A percentile compares a stretch with the other conserved stretches of the same genome.
These are phyloP conservation scores for Tinamus major DNA, from an alignment of 2,797 vertebrate genomes.

Conservation along the genomic window DNA sequence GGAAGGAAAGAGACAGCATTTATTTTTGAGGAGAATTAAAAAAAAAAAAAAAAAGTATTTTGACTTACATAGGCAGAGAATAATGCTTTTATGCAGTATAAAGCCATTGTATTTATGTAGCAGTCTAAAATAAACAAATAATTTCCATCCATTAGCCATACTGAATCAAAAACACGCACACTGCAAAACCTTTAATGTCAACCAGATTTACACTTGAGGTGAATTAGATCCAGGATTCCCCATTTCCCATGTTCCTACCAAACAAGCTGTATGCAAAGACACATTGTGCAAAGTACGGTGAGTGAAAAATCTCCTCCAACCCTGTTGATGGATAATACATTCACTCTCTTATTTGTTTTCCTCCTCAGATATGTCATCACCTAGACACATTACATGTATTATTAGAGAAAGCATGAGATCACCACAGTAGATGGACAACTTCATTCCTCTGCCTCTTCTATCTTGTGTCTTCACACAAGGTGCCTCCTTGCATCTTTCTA, in stretches of 20 bases:
- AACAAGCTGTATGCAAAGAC: slow-evolving; percentile 21
- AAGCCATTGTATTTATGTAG: background rate
- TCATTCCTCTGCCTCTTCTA: background rate
- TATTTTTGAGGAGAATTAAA: background rate
- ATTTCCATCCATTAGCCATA: slow-evolving; percentile 52
- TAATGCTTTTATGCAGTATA: background rate
- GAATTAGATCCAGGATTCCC: slow-evolving; percentile 28
- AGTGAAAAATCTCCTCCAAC: background rate
- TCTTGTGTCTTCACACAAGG: background rate
- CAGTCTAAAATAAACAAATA: slow-evolving; percentile 36
- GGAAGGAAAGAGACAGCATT: background rate
- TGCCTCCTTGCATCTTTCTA: background rate
- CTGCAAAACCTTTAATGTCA: slow-evolving; percentile 36
- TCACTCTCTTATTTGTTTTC: background rate
- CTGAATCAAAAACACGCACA: slow-evolving; percentile 18
- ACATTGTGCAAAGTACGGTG: background rate
- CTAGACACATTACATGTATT: background rate
- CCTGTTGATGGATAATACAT: background rate
- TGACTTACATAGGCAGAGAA: background rate
- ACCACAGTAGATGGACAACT: background rate
- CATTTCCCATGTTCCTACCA: background rate
- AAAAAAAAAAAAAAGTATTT: slow-evolving; percentile 14
- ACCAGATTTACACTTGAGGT: slow-evolving; percentile 13
- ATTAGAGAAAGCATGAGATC: background rate
- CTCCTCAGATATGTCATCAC: no score